Base-by-base conservation (phyloP, 2,888 invertebrate genomes). In the Polietes domitor region DNA sequence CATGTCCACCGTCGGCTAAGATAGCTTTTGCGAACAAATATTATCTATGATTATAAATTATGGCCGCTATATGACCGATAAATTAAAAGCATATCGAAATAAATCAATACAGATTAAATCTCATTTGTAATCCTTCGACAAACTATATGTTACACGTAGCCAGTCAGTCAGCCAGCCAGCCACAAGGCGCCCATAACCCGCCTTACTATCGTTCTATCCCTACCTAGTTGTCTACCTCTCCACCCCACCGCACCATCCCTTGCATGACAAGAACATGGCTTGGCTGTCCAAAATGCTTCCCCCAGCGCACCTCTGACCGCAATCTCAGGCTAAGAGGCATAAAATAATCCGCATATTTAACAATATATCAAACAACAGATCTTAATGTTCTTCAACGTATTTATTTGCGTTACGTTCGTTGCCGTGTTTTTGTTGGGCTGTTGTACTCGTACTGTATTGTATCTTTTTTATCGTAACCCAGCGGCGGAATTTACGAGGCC, bases 51-150 rank as follows among this genome's bases (percentile, higher is more conserved):
- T 28, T 83, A 75, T 65, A 81, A 81, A 84, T 84, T 84, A 84
- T 84, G 73, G 76, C 32, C 47, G 58, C 75, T 78, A 41, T 74
- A 75, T 80, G 80, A 58, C 47, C 78, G 81, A 86, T 86, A 86
- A 85, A 90, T 89, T 89, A 88, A 89, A 89, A 89, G 87, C 89
- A 86, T 84, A 88, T 89, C 88, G 88, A 89, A 90, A 90, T 90
- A 90, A 90, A 90, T 90, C 90, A 90, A 90, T 90, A 90, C 87
- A 89, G 90, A 90, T 90, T 90, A 90, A 89, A 90, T 90, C 90
- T 88, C 86, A 88, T 87, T 87, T 83, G 85, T 83, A 83, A 86
- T 83, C 77, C 81, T 78, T 77, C 75, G 21, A 28, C 74, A 70
- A 68, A 50, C 41, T 68, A 68, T 68, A 43, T 24, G 68, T 68